Conservation (phyloP, 2,113 vertebrate species). For the Pseudorectes ferrugineus region DNA sequence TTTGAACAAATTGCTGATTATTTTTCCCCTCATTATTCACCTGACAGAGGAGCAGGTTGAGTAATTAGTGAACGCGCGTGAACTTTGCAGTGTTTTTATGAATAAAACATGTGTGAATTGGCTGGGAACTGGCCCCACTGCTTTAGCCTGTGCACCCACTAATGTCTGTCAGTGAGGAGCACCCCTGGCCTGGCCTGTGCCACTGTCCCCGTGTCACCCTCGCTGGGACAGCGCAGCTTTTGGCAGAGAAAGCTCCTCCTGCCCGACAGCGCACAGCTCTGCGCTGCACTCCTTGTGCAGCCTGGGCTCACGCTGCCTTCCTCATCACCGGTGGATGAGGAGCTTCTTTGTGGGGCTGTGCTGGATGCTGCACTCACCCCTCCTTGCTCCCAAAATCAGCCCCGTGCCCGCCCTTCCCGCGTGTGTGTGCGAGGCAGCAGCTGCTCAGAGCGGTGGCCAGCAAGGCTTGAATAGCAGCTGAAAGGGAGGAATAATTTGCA, state of each 20-base stretch:
- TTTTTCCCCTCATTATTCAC: conserved; percentile 40
- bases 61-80: not conserved
- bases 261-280: fast-evolving
- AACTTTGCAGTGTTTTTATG: not conserved
- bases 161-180: not conserved
- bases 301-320: fast-evolving
- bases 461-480: not conserved
- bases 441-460: not conserved
- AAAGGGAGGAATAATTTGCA: not conserved
- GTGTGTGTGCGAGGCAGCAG: not conserved
- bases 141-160: not conserved
- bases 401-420: not conserved
- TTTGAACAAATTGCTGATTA: not conserved
- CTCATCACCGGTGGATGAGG: not conserved
- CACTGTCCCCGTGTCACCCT: not conserved
- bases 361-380: not conserved
- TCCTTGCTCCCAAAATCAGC: not conserved
- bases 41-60: conserved; percentile 19
- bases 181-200: not conserved
- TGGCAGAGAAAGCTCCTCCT: fast-evolving
- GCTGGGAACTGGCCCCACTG: not conserved
- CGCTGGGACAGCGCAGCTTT: not conserved
- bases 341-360: not conserved
- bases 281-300: not conserved
- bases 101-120: not conserved